Evolutionary conservation across 2,113 vertebrate genomes (phyloP), one percentile per base, ranked within the genome.

Genomic region (Butorides virescens): DNA sequence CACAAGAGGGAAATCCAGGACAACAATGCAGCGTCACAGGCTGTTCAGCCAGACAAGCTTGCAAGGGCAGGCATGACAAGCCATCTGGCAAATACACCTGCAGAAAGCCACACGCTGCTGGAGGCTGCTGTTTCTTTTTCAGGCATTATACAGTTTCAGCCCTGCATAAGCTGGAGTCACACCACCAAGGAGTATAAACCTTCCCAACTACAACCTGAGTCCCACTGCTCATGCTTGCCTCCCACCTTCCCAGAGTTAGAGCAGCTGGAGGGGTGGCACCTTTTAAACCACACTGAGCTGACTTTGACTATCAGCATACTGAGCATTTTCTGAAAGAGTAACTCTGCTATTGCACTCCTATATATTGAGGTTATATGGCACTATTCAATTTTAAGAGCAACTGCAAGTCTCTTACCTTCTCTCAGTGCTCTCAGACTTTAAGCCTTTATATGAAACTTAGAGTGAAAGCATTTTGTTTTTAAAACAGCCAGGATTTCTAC

Each of bases 11-110:
- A 84, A 77, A 65, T 22, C 23, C 36, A 77, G 49, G 15, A 32
- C n/a, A 75, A 13, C 0, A 0, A 21, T 11, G 9, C 36, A 63
- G 36, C 8, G 2, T 16, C 58, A 63, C 15, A 42, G 26, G 3
- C 15, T 62, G 5, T 18, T 53, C 25, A 53, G 52, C 5, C 34
- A 75, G 37, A 59, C 39, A 30, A 0, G 0, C 13, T 55, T 42
- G 11, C 22, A 20, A 37, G 34, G 44, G 18, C 9, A 5, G 20
- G 3, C 0, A 0, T 29, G 34, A 76, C 56, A 63, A 79, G 4
- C 8, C 63, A 32, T 5, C 30, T 36, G 49, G 30, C 47, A 88
- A 75, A 37, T 15, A 26, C 6, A 42, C 16, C 61, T 62, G 7
- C 47, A 68, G 39, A 77, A 88, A 71, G 16, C 11, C 25, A 46